Base-by-base conservation (phyloP, 1,140 invertebrate species). In the Pseudobourletiella spinata region DNA sequence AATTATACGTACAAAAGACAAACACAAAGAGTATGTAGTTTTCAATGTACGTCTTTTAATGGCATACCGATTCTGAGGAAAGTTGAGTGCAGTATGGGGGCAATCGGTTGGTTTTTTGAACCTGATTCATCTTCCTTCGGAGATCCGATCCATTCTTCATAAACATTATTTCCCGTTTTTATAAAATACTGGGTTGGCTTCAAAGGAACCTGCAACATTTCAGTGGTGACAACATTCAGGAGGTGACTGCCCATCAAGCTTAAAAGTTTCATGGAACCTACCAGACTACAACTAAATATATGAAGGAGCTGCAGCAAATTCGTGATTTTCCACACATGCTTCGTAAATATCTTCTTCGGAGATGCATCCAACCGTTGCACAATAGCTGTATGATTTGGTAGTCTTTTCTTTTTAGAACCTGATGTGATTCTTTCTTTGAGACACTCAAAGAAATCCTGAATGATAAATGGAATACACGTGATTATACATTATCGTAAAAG, bases 261-360 rank as follows among this genome's bases (percentile, higher is more conserved):
- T 20, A 8, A 20, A n/a, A 57, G 14, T 14, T 14, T 14, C 18
- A 42, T 57, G 11, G 42, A 28, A 69, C 73, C 75, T 74, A 85
- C 83, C 59, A 83, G 72, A 2, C 82, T 75, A 4, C 84, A 87
- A 64, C 87, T 84, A 76, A 89, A 88, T 63, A 88, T 87, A 71
- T 84, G 82, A 68, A 87, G 86, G 0, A 88, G 80, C 63, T 88
- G 85, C 8, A 84, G 68, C 28, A 87, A 81, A 73, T 86, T 87
- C 16, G 82, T 85, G 28, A 89, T 85, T 63, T 84, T 80, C 84
- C 85, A 88, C 0, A 83, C 84, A 71, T 85, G 85, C 72, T 85
- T 86, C 0, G 83, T 85, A 72, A 86, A 86, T 43, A 81, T 83
- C 14, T 84, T 84, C n/a, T 84, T 69, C 8, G 84, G 84, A 8